These are phyloP conservation scores for Chloromyia formosa DNA, from an alignment of 2,888 invertebrate species.

Conservation along the genomic window DNA sequence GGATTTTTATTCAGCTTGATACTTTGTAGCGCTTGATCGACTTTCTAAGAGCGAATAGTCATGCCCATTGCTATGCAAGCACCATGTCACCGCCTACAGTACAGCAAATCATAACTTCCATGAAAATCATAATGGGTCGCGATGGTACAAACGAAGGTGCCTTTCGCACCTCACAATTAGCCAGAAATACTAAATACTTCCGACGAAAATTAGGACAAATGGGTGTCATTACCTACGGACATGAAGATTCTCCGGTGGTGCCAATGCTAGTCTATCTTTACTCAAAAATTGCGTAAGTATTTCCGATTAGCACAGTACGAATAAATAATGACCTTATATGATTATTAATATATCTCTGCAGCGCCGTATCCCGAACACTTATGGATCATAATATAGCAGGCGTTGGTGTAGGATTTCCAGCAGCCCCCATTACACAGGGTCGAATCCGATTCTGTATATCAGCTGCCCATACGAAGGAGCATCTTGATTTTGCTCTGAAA, in stretches of 20 bases:
- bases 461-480: slow-evolving; percentile 93
- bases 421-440: slow-evolving; percentile 92
- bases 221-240: slow-evolving; percentile 92
- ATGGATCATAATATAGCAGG: slow-evolving; percentile 84
- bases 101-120: slow-evolving; percentile 88
- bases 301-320: background rate
- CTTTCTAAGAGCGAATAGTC: slow-evolving; percentile 80
- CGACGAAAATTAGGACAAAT: slow-evolving; percentile 80
- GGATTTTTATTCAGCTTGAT: no score
- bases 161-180: slow-evolving; percentile 74
- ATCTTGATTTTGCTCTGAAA: slow-evolving; percentile 82
- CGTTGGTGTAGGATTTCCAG: slow-evolving; percentile 98
- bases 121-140: slow-evolving; percentile 86
- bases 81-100: slow-evolving; percentile 90
- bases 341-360: slow-evolving; percentile 59
- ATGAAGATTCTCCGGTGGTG: slow-evolving; percentile 95
- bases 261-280: slow-evolving; percentile 94
- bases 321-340: no score
- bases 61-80: slow-evolving; percentile 86
- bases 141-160: slow-evolving; percentile 78
- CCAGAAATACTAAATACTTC: slow-evolving; percentile 84
- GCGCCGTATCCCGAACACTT: slow-evolving; percentile 85
- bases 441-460: slow-evolving; percentile 95
- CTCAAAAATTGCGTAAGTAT: slow-evolving; percentile 89
- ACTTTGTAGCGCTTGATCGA: slow-evolving; percentile 73